A percentile compares a stretch with the other conserved stretches of the same genome.
Evolutionary conservation across 2,797 vertebrate species (phyloP).

Genomic region (Melopsittacus undulatus): DNA sequence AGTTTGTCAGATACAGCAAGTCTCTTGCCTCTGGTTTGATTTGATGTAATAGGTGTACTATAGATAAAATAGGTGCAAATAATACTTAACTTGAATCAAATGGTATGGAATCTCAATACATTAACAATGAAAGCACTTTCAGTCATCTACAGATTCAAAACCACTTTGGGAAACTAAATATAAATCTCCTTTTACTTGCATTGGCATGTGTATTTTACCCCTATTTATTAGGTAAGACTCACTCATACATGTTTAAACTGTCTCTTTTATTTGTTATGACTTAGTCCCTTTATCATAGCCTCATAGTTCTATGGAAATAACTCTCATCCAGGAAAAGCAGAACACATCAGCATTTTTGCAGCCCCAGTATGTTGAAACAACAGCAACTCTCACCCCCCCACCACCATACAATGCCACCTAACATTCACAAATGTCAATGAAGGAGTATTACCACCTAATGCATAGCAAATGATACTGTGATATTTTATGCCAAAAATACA

Average conservation of each 20-base stretch:
- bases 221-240: neutral
- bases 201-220: neutral
- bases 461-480: neutral
- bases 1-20: neutral
- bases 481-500: neutral
- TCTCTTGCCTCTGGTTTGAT: neutral
- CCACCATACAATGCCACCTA: neutral
- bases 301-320: neutral
- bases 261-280: neutral
- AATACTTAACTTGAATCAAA: neutral
- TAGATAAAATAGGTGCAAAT: neutral
- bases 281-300: neutral
- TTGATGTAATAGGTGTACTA: neutral
- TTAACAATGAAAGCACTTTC: neutral
- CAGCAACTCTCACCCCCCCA: neutral
- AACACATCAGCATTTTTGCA: neutral
- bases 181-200: neutral
- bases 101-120: rapidly evolving
- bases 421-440: neutral
- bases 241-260: neutral
- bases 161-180: neutral
- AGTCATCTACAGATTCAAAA: neutral
- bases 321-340: neutral
- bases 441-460: neutral
- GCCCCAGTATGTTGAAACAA: neutral